These are phyloP conservation scores for Anser cygnoides DNA, from an alignment of 2,113 vertebrate genomes.

Conservation along the genomic window DNA sequence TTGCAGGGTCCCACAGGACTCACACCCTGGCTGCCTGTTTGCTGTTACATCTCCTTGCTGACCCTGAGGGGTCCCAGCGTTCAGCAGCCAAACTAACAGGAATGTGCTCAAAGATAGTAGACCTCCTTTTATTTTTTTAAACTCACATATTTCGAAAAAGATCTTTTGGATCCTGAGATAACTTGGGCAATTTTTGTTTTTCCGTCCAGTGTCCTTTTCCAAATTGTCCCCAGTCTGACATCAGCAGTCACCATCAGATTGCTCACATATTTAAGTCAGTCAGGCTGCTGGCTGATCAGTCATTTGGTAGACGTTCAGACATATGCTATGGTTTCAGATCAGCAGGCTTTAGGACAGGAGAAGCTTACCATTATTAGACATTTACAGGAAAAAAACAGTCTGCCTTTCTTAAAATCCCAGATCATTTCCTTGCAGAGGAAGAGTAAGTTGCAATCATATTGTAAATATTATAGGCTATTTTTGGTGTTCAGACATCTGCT, in stretches of 20 bases:
- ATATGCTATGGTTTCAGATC: neutral
- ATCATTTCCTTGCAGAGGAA: neutral
- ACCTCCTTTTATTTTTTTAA: neutral
- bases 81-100: neutral
- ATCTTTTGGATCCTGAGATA: neutral
- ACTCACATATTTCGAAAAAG: neutral
- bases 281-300: neutral
- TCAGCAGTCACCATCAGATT: neutral
- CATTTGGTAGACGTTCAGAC: neutral
- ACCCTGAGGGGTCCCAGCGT: neutral
- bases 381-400: neutral
- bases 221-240: neutral
- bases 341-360: neutral
- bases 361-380: neutral
- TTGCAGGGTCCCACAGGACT: neutral
- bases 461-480: neutral
- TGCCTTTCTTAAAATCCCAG: neutral
- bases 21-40: neutral
- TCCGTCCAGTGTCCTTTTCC: neutral
- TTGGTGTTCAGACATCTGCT: neutral
- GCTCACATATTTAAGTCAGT: neutral
- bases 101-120: neutral
- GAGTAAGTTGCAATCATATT: neutral
- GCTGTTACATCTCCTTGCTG: neutral
- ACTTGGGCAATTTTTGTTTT: neutral